Evolutionary conservation across 2,888 invertebrate genomes (phyloP), one percentile per base, ranked within the genome.

Genomic region (Tricholauxania praeusta): DNA sequence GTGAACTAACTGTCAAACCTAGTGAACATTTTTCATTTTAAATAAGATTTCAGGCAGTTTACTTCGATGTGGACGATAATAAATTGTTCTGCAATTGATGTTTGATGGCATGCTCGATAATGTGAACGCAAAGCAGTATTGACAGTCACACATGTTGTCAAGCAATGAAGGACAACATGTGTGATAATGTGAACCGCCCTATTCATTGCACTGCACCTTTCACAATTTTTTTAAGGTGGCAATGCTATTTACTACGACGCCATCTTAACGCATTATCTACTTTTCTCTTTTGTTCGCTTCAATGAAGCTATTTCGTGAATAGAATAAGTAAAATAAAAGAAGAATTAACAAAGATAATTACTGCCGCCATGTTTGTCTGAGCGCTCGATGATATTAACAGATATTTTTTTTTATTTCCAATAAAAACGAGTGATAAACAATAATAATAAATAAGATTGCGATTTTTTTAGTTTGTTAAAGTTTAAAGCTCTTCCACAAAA

Each of bases 321-420:
- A 28, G 60, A 52, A 62, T 19, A 32, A 39, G 32, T 53, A 55
- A 64, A 64, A 49, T 64, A 19, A 17, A 12, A 2, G 14, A 19
- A 69, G 19, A 60, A 52, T 32, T 62, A 60, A 62, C 51, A 39
- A 60, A 62, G 39, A 62, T 47, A 60, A 49, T 62, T 60, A 39
- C 39, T 10, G 51, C 69, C 60, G 69, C 60, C 69, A 69, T 69
- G 69, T 51, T 69, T 52, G 69, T 69, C 28, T 69, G 62, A 68
- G 55, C 52, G 15, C 32, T 39, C 14, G 51, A 19, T 49, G 51
- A 60, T 69, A 47, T 69, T 69, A 62, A 60, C 19, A 53, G 55
- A 60, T 60, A 60, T 69, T 69, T 60, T 69, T 69, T 69, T 69
- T 69, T 62, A 51, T 49, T 51, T 19, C 22, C 49, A 28, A 19